Percentiles rank a stretch among this genome's conserved stretches.
These are phyloP conservation scores for Pemphigus obesinymphae DNA, from an alignment of 1,140 invertebrate genomes.

Conservation along the genomic window DNA sequence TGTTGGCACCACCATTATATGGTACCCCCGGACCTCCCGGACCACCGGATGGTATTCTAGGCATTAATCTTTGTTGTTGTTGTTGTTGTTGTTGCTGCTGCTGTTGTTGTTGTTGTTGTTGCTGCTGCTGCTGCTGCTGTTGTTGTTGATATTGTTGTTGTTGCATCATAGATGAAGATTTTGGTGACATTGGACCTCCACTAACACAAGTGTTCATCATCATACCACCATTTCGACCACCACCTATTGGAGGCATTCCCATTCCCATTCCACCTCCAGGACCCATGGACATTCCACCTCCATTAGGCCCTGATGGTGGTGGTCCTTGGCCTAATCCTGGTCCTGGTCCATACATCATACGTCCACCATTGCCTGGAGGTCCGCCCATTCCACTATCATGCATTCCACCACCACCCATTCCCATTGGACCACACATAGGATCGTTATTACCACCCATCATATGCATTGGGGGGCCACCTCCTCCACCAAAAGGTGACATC, in stretches of 20 bases:
- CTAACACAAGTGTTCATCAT: conserved; percentile 21
- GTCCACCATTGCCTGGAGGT: conserved; percentile 50
- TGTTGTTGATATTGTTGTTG: conserved; percentile 43
- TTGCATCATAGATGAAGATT: conserved; percentile 44
- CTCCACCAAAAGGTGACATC: conserved; percentile 53
- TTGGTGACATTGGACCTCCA: conserved; percentile 36
- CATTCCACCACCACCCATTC: conserved; percentile 47
- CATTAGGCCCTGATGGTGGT: not conserved
- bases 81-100: conserved; percentile 14
- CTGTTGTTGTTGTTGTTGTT: conserved; percentile 42
- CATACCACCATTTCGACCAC: not conserved
- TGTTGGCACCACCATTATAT: conserved; percentile 71
- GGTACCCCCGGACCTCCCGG: conserved; percentile 54
- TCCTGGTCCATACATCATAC: conserved; percentile 49
- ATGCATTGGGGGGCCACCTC: conserved; percentile 51
- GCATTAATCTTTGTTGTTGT: conserved; percentile 27
- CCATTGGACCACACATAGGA: conserved; percentile 53
- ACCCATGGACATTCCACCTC: conserved; percentile 2
- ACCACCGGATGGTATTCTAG: conserved; percentile 17
- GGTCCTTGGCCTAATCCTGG: conserved; percentile 42
- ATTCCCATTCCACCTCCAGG: conserved; percentile 37
- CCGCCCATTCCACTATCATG: conserved; percentile 52
- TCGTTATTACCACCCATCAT: conserved; percentile 55
- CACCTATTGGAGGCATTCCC: conserved; percentile 43
- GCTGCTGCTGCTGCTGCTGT: not conserved